Base-by-base conservation (phyloP, 2,888 invertebrate species). In the Phortica okadai region DNA sequence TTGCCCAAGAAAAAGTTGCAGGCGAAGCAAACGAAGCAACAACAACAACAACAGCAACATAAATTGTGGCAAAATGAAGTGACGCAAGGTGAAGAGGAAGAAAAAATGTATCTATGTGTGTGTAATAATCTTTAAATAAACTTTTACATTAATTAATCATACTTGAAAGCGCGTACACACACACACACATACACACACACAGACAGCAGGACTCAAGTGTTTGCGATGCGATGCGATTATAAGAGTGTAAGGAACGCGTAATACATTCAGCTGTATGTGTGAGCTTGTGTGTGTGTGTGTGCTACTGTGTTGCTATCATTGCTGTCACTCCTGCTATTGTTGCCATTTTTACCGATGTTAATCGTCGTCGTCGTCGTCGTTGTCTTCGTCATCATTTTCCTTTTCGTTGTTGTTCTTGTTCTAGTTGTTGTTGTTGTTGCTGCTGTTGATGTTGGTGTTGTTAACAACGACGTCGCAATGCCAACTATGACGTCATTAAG, bases 401-500 rank as follows among this genome's bases (percentile, higher is more conserved):
- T 33, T 10, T 10, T 66, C 6, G 66, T 41, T 66, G 33, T 1
- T 42, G 14, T 42, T 21, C n/a, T 11, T 11, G 56, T 56, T n/a
- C 56, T 11, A 62, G 5, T 33, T 10, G 41, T 66, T 21, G 66
- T 41, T 66, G 33, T 14, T 42, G 14, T 42, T 21, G 66, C 14
- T 66, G n/a, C 21, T n/a, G 8, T 6, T 21, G 59, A 8, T 21
- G 21, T 21, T 59, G 7, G 14, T 8, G 7, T 10, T 21, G 21
- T 59, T 59, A 21, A n/a, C 7, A 21, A 21, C 45, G 62, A 25
- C 62, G 21, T 62, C 25, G 74, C 66, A 74, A 66, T 74, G 74
- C 74, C 74, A 74, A 67, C 67, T 66, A 74, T 74, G 74, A 74
- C 74, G 74, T 74, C 74, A 74, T 54, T 56, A 33, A 41, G 41